These are phyloP conservation scores for Threskiornis aethiopicus DNA, from an alignment of 2,797 vertebrate genomes.

Conservation along the genomic window DNA sequence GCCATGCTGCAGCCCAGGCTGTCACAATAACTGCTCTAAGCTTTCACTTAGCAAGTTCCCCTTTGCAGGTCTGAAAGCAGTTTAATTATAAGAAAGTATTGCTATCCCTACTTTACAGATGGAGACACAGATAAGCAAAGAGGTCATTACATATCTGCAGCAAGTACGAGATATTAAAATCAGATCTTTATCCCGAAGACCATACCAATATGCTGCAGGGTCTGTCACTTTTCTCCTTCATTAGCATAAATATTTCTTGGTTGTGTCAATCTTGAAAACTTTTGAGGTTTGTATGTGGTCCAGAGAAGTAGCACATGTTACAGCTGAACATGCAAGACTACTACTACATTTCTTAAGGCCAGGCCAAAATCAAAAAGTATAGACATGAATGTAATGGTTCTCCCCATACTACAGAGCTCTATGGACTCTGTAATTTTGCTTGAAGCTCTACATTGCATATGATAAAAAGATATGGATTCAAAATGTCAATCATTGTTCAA, in stretches of 20 bases:
- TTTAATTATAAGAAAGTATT: not conserved
- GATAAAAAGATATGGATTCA: not conserved
- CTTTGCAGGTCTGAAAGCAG: not conserved
- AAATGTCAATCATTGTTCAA: not conserved
- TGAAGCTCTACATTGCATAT: not conserved
- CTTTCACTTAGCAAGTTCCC: not conserved
- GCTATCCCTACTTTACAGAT: not conserved
- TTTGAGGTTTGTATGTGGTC: rapidly evolving
- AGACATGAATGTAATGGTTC: not conserved
- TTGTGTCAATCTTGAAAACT: not conserved
- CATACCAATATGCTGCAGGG: rapidly evolving
- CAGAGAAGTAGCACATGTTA: not conserved
- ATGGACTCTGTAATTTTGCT: not conserved
- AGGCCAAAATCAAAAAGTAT: not conserved
- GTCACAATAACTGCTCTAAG: not conserved
- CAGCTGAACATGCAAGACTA: not conserved
- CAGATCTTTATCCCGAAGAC: not conserved
- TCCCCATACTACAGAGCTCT: not conserved
- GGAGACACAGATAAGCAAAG: not conserved
- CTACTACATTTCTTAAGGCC: not conserved
- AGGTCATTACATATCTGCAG: not conserved
- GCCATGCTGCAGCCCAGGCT: not conserved
- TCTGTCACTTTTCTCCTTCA: not conserved
- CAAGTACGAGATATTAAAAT: not conserved
- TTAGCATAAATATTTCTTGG: not conserved